A percentile compares a stretch with the other conserved stretches of the same genome.
Evolutionary conservation across 2,888 invertebrate genomes (phyloP).

Genomic region (Pterostichus niger): DNA sequence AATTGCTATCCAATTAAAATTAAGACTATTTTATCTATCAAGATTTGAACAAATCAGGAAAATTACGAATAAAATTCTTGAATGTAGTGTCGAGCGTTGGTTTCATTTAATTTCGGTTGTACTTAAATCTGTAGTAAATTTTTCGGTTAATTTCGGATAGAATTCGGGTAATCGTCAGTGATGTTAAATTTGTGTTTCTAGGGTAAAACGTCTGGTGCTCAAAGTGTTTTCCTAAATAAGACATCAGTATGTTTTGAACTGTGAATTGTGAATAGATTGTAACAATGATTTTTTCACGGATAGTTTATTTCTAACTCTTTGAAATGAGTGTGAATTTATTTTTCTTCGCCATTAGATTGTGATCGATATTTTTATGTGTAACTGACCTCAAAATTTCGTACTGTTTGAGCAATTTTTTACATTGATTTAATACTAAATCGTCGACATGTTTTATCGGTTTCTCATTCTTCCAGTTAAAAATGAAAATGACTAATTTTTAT

Average conservation of each 20-base stretch:
- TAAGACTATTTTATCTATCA: neutral
- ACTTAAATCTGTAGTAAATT: no score
- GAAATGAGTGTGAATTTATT: neutral
- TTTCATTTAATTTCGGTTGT: no score
- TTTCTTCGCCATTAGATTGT: neutral
- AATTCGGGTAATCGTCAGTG: neutral
- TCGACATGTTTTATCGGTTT: no score
- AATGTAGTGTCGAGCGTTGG: no score
- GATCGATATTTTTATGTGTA: neutral
- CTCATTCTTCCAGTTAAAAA: no score
- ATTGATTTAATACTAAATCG: no score
- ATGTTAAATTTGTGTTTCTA: slow-evolving; percentile 9
- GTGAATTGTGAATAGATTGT: neutral
- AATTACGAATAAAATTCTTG: no score
- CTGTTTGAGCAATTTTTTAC: neutral
- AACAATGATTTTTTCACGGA: neutral
- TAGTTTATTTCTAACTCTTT: neutral
- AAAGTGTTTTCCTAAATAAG: neutral
- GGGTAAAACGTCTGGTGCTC: neutral
- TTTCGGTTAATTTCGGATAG: no score
- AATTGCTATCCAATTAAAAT: no score
- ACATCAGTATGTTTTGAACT: no score
- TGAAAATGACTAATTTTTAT: no score
- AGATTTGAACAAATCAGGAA: no score
- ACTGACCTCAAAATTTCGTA: neutral